Evolutionary conservation across 2,888 invertebrate species (phyloP).

Genomic region (Drosophila subquinaria): DNA sequence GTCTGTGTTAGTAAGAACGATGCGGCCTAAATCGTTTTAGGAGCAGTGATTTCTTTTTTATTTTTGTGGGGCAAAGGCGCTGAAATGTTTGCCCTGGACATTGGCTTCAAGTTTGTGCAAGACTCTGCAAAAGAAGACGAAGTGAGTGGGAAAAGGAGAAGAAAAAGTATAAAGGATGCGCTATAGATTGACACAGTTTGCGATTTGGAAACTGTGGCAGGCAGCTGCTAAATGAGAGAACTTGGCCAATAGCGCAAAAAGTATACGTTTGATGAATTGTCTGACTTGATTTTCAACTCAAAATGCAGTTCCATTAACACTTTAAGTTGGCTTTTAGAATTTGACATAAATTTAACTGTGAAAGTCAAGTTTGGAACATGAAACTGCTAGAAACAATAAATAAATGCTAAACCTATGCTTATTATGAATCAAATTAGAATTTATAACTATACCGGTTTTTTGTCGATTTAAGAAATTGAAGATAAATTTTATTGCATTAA

Average conservation of each 20-base stretch:
- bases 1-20: conserved; percentile 24
- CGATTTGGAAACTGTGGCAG: conserved; percentile 9
- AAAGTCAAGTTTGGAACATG: neutral
- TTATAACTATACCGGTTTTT: neutral
- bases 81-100: conserved; percentile 58
- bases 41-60: conserved; percentile 54
- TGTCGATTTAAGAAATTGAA: neutral
- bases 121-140: neutral
- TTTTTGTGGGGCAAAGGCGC: conserved; percentile 18
- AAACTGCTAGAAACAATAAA: neutral
- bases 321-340: conserved; percentile 1
- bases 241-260: conserved; percentile 6
- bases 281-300: conserved; percentile 1
- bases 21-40: conserved; percentile 60
- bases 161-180: conserved; percentile 43
- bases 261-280: conserved; percentile 3
- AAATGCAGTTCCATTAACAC: neutral
- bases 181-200: conserved; percentile 54
- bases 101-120: conserved; percentile 37
- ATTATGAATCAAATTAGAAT: conserved; percentile 10
- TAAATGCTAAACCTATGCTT: conserved; percentile 4
- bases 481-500: neutral
- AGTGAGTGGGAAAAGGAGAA: neutral
- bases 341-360: neutral
- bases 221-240: conserved; percentile 16